Evolutionary conservation across 2,797 vertebrate species (phyloP).

Genomic region (Spinus olivaceus): DNA sequence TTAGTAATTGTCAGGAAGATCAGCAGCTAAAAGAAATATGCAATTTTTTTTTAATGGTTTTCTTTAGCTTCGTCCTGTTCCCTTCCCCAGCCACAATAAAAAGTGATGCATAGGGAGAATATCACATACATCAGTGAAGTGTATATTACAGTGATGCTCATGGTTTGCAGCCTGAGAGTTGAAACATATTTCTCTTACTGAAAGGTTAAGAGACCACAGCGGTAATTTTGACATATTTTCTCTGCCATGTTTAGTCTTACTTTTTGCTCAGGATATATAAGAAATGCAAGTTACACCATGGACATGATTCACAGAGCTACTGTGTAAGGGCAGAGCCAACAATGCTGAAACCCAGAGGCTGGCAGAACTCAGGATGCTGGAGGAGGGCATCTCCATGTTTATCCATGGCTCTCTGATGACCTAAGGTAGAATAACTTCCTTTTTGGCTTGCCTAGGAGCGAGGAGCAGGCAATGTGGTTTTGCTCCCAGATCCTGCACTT

Average conservation of each 20-base stretch:
- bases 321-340: background rate
- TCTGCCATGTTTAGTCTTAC: background rate
- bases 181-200: background rate
- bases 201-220: background rate
- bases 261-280: background rate
- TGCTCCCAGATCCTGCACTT: background rate
- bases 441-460: background rate
- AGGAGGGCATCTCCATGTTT: background rate
- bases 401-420: background rate
- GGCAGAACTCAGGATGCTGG: background rate
- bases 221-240: background rate
- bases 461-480: background rate
- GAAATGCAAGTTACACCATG: background rate
- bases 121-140: background rate
- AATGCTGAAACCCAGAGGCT: background rate
- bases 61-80: background rate
- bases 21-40: conserved; percentile 4
- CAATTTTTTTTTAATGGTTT: background rate
- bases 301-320: background rate
- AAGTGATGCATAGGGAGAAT: background rate
- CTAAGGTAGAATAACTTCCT: background rate
- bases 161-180: background rate
- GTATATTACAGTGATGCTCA: background rate
- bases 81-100: background rate
- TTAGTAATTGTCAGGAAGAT: conserved; percentile 29